These are phyloP conservation scores for Tretioscincus oriximinensis DNA, from an alignment of 2,113 vertebrate genomes.

Conservation along the genomic window DNA sequence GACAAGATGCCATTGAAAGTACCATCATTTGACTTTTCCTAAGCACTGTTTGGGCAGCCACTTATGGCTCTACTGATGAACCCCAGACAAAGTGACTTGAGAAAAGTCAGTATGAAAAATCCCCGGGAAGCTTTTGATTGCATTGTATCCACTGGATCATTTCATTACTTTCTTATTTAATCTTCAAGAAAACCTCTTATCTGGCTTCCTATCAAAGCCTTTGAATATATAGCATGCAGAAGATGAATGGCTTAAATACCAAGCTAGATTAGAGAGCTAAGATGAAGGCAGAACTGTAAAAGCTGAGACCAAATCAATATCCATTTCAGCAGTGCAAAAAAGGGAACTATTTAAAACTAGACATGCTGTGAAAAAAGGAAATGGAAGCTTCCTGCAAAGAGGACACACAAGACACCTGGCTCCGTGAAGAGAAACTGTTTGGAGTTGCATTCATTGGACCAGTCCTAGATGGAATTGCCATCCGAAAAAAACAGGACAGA, in stretches of 20 bases:
- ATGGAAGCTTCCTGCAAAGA: not conserved
- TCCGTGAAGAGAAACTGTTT: not conserved
- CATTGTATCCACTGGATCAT: not conserved
- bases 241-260: not conserved
- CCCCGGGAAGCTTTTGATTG: constrained; percentile 27
- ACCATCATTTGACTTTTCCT: constrained; percentile 25
- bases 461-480: not conserved
- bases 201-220: constrained; percentile 25
- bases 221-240: not conserved
- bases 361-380: not conserved
- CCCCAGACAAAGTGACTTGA: constrained; percentile 29
- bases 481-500: too few relatives aligned
- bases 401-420: not conserved
- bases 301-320: not conserved
- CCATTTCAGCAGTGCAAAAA: constrained; percentile 15
- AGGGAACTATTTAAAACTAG: constrained; percentile 32
- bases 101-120: not conserved
- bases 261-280: constrained; percentile 1
- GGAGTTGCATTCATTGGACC: not conserved
- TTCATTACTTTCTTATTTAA: constrained; percentile 22
- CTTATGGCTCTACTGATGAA: not conserved
- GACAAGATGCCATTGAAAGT: constrained; percentile 15
- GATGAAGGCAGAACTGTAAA: not conserved
- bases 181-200: constrained; percentile 20
- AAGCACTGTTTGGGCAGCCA: constrained; percentile 9